Percentiles rank a stretch among this genome's conserved stretches.
Evolutionary conservation across 1,140 invertebrate genomes (phyloP).

Genomic region (Eupeodes corollae): DNA sequence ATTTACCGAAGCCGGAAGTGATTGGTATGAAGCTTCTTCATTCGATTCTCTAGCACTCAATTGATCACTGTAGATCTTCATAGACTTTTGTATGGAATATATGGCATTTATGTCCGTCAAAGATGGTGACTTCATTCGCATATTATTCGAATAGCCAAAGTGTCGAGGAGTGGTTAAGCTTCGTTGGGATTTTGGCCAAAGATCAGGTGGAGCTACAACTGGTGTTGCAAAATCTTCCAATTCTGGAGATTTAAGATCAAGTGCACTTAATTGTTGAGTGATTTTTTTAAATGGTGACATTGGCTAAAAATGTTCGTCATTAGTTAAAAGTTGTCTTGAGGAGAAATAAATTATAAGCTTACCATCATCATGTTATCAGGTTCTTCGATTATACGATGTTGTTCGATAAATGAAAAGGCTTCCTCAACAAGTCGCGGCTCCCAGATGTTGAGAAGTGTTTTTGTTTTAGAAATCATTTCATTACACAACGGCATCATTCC

Average conservation of each 20-base stretch:
- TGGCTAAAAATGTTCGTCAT: conserved; percentile 31
- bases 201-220: conserved; percentile 48
- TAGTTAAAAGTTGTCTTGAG: background rate
- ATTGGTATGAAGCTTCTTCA: conserved; percentile 26
- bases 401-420: conserved; percentile 67
- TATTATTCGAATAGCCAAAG: conserved; percentile 30
- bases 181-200: conserved; percentile 42
- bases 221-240: conserved; percentile 59
- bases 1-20: conserved; percentile 16
- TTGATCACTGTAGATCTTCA: conserved; percentile 32
- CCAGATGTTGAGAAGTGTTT: conserved; percentile 68
- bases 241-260: conserved; percentile 58
- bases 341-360: background rate
- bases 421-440: conserved; percentile 75
- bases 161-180: background rate
- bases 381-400: conserved; percentile 44
- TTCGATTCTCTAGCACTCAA: conserved; percentile 14
- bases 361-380: conserved; percentile 31
- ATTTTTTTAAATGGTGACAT: conserved; percentile 63
- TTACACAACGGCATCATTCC: conserved; percentile 68
- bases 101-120: conserved; percentile 34
- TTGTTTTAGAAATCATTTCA: conserved; percentile 64
- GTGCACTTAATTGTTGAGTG: conserved; percentile 58
- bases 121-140: conserved; percentile 20
- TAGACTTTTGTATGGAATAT: conserved; percentile 27